phyloP scores from a whole-genome alignment of 2,797 vertebrate species.

The Crenichthys baileyi region DNA sequence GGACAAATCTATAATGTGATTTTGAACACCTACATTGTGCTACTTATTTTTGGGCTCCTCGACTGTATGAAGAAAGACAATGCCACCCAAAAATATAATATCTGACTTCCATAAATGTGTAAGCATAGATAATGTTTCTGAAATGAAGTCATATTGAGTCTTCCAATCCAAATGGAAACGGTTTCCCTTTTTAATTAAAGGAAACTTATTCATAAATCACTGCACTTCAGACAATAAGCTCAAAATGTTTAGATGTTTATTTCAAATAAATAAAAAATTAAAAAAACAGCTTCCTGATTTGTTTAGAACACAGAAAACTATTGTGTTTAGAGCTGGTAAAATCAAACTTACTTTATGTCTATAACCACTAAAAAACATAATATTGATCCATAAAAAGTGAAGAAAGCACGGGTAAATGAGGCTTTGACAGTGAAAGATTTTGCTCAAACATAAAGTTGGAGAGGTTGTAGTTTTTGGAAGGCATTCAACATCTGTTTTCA shows the following conservation, averaged over 20 bases:
- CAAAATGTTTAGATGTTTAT: neutral
- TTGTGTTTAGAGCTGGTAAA: neutral
- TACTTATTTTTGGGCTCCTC: slow-evolving; percentile 22
- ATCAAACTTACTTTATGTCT: neutral
- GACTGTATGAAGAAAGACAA: slow-evolving; percentile 10
- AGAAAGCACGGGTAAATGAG: slow-evolving; percentile 10
- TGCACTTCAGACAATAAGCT: neutral
- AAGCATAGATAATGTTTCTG: slow-evolving; percentile 37
- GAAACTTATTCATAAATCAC: neutral
- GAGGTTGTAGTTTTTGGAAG: slow-evolving; percentile 38
- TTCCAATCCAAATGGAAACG: slow-evolving; percentile 30
- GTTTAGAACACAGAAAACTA: neutral
- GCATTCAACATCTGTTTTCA: slow-evolving; percentile 60
- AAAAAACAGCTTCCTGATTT: neutral
- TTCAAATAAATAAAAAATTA: neutral
- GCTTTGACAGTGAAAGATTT: slow-evolving; percentile 31
- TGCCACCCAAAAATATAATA: slow-evolving; percentile 7
- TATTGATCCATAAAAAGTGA: neutral
- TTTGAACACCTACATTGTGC: neutral
- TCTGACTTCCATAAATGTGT: slow-evolving; percentile 22
- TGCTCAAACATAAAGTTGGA: slow-evolving; percentile 31
- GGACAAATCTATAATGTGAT: slow-evolving; percentile 6
- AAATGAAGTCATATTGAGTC: slow-evolving; percentile 31
- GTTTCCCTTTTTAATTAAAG: slow-evolving; percentile 3
- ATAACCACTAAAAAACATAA: neutral